These are phyloP conservation scores for Pomatorhinus ruficollis DNA, from an alignment of 2,113 vertebrate genomes.

Conservation along the genomic window DNA sequence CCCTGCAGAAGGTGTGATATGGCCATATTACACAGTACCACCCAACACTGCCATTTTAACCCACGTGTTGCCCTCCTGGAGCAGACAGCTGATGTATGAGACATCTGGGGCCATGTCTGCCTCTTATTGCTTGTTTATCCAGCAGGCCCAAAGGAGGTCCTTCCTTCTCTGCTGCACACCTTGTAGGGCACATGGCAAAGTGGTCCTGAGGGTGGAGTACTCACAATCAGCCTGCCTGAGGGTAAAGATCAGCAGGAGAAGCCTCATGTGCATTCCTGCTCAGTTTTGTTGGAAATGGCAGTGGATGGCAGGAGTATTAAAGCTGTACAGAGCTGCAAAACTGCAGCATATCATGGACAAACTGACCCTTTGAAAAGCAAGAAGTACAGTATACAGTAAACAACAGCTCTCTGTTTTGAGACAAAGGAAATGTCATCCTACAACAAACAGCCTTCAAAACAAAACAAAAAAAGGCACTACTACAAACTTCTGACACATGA, in stretches of 20 bases:
- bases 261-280: accelerated
- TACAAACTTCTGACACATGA: background rate
- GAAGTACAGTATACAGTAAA: background rate
- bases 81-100: background rate
- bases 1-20: background rate
- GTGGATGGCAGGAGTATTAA: background rate
- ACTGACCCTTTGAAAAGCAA: background rate
- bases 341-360: background rate
- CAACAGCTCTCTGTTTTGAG: background rate
- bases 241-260: background rate
- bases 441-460: background rate
- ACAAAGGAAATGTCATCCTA: background rate
- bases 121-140: background rate
- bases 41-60: background rate
- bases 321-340: background rate
- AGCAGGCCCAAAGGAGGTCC: background rate
- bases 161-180: accelerated
- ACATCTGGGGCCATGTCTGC: background rate
- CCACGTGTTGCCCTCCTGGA: accelerated
- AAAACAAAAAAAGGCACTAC: background rate
- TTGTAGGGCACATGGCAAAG: background rate
- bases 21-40: background rate
- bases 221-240: background rate
- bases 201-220: background rate
- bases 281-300: background rate